Evolutionary conservation across 2,113 vertebrate species (phyloP).

Genomic region (Stegostoma tigrinum): DNA sequence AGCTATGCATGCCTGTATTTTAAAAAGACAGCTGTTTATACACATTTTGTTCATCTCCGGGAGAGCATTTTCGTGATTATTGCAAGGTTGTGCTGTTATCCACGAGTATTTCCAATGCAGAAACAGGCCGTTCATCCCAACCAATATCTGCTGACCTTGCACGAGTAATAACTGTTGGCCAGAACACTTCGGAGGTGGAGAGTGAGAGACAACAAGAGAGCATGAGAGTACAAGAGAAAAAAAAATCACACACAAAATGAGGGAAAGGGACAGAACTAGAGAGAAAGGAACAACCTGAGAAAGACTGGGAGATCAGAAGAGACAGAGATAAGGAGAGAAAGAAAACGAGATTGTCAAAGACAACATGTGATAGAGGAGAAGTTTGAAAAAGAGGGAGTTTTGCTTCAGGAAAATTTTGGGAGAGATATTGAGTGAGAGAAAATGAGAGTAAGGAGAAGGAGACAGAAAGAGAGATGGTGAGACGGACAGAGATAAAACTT

Average conservation of each 20-base stretch:
- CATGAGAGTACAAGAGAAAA: background rate
- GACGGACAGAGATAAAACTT: background rate
- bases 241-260: background rate
- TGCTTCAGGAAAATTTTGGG: background rate
- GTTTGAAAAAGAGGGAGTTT: background rate
- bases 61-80: no score
- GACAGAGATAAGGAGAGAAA: background rate
- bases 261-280: background rate
- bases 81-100: background rate
- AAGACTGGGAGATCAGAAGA: background rate
- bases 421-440: background rate
- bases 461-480: background rate
- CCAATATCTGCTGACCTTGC: background rate
- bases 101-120: no score
- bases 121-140: background rate
- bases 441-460: background rate
- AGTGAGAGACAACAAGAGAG: background rate
- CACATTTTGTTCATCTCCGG: no score
- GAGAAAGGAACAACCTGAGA: background rate
- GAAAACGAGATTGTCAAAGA: background rate
- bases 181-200: background rate
- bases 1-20: no score
- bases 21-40: no score
- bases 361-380: background rate
- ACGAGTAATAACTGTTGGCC: background rate